Percentiles rank a stretch among this genome's conserved stretches.
phyloP scores from a whole-genome alignment of 2,888 invertebrate genomes.

The Pycnomerus fuliginosus region DNA sequence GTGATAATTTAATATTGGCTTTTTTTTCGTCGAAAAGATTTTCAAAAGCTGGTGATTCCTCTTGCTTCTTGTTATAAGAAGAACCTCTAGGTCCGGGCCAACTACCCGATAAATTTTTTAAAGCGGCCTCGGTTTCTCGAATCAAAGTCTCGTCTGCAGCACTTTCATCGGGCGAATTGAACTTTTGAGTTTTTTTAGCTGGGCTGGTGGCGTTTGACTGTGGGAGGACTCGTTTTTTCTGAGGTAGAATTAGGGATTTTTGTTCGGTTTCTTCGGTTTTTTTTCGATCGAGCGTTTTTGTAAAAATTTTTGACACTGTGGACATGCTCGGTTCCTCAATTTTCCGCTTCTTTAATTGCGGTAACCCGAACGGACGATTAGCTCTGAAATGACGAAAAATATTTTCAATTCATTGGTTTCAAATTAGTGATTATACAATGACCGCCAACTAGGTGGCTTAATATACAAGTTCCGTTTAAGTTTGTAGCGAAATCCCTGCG shows the following conservation, averaged over 20 bases:
- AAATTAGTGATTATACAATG: constrained; percentile 26
- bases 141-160: constrained; percentile 79
- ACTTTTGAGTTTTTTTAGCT: constrained; percentile 54
- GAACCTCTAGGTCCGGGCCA: constrained; percentile 73
- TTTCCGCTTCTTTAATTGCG: constrained; percentile 71
- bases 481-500: constrained; percentile 43
- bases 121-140: constrained; percentile 83
- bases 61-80: constrained; percentile 67
- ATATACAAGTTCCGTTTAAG: constrained; percentile 15
- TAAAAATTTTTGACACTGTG: constrained; percentile 41
- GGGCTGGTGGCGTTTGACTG: constrained; percentile 37
- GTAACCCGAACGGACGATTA: constrained; percentile 49
- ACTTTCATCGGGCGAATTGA: constrained; percentile 45
- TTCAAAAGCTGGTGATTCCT: constrained; percentile 79
- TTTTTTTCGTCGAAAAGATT: constrained; percentile 83
- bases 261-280: constrained; percentile 51
- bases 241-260: constrained; percentile 56
- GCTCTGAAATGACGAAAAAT: constrained; percentile 46
- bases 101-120: constrained; percentile 83
- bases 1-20: constrained; percentile 62
- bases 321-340: constrained; percentile 56
- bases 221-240: constrained; percentile 60
- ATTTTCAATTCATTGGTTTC: neutral
- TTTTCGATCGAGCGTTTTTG: constrained; percentile 47
- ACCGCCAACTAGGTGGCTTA: constrained; percentile 34